Conservation (phyloP, 2,797 vertebrate species). For the Girardinus metallicus region DNA sequence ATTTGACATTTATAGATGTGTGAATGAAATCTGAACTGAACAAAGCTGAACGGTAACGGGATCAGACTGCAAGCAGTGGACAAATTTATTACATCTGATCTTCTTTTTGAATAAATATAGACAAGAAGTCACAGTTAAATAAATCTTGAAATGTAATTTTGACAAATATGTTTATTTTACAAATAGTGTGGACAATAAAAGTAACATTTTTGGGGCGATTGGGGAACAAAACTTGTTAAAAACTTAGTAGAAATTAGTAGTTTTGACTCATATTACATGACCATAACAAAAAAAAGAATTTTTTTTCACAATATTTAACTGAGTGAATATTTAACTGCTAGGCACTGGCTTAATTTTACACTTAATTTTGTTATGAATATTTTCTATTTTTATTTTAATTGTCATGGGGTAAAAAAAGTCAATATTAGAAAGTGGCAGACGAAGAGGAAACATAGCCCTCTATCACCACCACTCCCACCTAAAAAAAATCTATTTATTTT, state of each 20-base stretch:
- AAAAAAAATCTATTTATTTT: neutral
- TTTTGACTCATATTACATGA: neutral
- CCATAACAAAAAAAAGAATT: neutral
- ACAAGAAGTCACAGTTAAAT: neutral
- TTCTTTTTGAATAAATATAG: slow-evolving; percentile 19
- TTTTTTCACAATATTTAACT: neutral
- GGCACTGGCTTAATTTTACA: neutral
- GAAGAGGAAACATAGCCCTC: neutral
- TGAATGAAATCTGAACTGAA: slow-evolving; percentile 28
- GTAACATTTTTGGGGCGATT: neutral
- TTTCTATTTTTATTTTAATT: neutral
- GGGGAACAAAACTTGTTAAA: neutral
- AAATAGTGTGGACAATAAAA: neutral
- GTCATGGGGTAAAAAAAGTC: neutral
- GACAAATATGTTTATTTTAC: neutral
- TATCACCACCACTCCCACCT: neutral
- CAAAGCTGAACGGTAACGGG: slow-evolving; percentile 13
- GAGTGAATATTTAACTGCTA: neutral
- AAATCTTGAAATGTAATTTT: neutral
- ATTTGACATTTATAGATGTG: slow-evolving; percentile 6
- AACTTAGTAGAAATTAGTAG: neutral
- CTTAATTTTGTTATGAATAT: neutral
- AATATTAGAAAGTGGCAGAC: neutral
- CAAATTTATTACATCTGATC: slow-evolving; percentile 27
- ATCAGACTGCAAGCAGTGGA: slow-evolving; percentile 28